Evolutionary conservation across 2,888 invertebrate genomes (phyloP).

Genomic region (Eristalinus aeneus): DNA sequence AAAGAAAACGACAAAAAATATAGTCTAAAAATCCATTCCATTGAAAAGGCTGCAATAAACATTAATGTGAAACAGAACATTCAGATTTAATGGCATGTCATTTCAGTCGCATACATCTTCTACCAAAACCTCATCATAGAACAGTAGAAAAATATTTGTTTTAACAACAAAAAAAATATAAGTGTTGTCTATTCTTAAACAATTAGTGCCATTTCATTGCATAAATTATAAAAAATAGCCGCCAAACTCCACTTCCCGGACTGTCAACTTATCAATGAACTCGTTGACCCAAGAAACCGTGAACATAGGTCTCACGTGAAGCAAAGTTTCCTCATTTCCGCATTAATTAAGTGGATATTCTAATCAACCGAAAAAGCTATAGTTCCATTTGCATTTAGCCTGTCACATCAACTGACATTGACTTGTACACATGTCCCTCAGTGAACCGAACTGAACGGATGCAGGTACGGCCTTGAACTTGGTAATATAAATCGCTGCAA

Average conservation of each 20-base stretch:
- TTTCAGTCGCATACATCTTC: no score
- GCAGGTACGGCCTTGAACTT: neutral
- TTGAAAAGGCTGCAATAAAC: no score
- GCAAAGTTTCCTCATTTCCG: neutral
- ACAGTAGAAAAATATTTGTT: no score
- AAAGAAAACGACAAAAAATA: no score
- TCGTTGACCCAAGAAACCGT: neutral
- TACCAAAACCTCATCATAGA: no score
- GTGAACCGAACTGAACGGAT: neutral
- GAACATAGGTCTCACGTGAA: neutral
- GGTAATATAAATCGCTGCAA: neutral
- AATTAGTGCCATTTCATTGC: neutral
- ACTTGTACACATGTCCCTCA: neutral
- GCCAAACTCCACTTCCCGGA: neutral
- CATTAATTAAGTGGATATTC: neutral
- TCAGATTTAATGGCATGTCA: no score
- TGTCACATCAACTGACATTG: neutral
- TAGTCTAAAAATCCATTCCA: no score
- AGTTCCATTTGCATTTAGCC: neutral
- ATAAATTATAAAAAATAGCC: neutral
- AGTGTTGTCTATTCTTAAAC: neutral
- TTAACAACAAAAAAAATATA: neutral
- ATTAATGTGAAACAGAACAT: no score
- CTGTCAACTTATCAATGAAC: neutral
- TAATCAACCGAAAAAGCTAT: neutral